phyloP scores from a whole-genome alignment of 37 sponge, comb jelly and placozoan genomes.

The Theonella swinhoei region DNA sequence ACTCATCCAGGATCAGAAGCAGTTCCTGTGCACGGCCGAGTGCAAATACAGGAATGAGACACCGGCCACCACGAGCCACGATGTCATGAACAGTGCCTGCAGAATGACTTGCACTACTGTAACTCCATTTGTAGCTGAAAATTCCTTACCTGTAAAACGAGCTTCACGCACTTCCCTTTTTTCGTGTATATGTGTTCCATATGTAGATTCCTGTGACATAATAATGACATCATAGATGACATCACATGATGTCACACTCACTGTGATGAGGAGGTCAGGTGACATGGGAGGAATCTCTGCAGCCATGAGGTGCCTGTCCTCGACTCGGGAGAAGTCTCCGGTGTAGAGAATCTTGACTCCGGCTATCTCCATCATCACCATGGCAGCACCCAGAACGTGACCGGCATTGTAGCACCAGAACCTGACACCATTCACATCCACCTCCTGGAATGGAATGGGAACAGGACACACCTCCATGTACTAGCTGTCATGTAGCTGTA shows the following conservation, averaged over 20 bases:
- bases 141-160: slow-evolving; percentile 81
- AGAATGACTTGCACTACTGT: not conserved
- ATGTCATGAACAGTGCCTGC: slow-evolving; percentile 89
- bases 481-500: not conserved
- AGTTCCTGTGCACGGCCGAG: slow-evolving; percentile 98
- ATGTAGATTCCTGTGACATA: slow-evolving; percentile 84
- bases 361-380: slow-evolving; percentile 99
- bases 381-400: slow-evolving; percentile 98
- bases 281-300: slow-evolving; percentile 88
- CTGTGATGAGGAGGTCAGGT: slow-evolving; percentile 92
- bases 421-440: slow-evolving; percentile 93
- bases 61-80: slow-evolving; percentile 94
- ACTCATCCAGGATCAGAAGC: slow-evolving; percentile 96
- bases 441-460: slow-evolving; percentile 60
- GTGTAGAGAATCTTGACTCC: slow-evolving; percentile 96
- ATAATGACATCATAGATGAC: not conserved
- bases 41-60: slow-evolving; percentile 99
- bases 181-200: slow-evolving; percentile 94
- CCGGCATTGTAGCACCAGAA: slow-evolving; percentile 98
- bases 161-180: slow-evolving; percentile 88
- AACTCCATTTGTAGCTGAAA: not conserved
- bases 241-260: no score
- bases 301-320: slow-evolving; percentile 97
- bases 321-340: slow-evolving; percentile 97
- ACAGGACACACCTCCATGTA: no score